Conservation (phyloP, 2,888 invertebrate genomes). For the Plutella xylostella region DNA sequence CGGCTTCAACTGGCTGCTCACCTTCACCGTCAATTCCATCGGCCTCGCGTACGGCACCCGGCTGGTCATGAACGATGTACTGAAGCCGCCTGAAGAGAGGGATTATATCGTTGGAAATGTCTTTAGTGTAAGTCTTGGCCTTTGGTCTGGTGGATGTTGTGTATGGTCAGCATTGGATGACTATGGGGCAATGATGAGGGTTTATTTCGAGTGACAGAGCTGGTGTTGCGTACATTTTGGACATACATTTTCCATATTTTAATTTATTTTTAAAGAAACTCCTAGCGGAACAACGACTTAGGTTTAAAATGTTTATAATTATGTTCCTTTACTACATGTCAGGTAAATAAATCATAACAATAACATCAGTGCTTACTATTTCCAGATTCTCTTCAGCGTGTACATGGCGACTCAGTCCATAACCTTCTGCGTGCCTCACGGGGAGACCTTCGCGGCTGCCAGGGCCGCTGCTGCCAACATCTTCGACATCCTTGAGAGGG, state of each 20-base stretch:
- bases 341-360: no score
- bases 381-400: slow-evolving; percentile 78
- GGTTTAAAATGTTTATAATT: no score
- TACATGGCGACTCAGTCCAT: slow-evolving; percentile 83
- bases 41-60: slow-evolving; percentile 83
- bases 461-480: slow-evolving; percentile 79
- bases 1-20: slow-evolving; percentile 80
- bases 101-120: slow-evolving; percentile 76
- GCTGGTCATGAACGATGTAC: slow-evolving; percentile 73
- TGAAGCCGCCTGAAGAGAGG: slow-evolving; percentile 64
- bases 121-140: slow-evolving; percentile 74
- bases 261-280: no score
- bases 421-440: slow-evolving; percentile 79
- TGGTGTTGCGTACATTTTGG: no score
- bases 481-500: slow-evolving; percentile 77
- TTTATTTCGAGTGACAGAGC: no score
- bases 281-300: no score
- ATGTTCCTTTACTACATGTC: no score
- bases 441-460: slow-evolving; percentile 79
- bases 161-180: no score
- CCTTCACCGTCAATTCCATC: slow-evolving; percentile 78
- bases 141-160: no score
- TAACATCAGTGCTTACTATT: no score
- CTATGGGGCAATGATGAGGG: no score
- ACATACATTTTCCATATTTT: no score